A percentile compares a stretch with the other conserved stretches of the same genome.
Evolutionary conservation across 1,140 invertebrate genomes (phyloP).

Genomic region (Coelopa frigida): DNA sequence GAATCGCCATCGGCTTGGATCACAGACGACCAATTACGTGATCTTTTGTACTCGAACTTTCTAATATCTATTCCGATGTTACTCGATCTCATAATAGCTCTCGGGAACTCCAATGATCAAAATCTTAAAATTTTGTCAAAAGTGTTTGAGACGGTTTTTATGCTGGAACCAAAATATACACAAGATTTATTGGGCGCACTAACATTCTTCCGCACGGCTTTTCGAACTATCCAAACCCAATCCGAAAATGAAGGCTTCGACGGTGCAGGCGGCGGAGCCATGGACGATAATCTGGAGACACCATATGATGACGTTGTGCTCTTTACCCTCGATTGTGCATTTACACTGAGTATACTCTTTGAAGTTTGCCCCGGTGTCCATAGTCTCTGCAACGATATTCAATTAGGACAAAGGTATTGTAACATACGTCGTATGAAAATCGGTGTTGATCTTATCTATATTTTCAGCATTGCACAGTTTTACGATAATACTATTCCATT

Average conservation of each 20-base stretch:
- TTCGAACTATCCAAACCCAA: constrained; percentile 37
- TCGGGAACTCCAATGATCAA: constrained; percentile 51
- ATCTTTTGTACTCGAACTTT: constrained; percentile 71
- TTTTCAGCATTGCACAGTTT: constrained; percentile 53
- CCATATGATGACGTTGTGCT: constrained; percentile 62
- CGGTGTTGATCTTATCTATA: not conserved
- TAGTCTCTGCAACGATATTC: constrained; percentile 22
- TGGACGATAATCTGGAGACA: constrained; percentile 28
- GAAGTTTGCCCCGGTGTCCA: constrained; percentile 53
- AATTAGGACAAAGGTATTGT: constrained; percentile 31
- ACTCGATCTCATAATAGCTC: constrained; percentile 68
- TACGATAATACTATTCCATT: constrained; percentile 58
- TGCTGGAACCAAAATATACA: constrained; percentile 61
- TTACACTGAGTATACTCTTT: constrained; percentile 59
- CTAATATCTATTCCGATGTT: constrained; percentile 75
- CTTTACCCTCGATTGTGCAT: constrained; percentile 61
- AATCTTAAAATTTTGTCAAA: constrained; percentile 55
- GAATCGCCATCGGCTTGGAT: constrained; percentile 67
- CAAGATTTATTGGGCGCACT: constrained; percentile 57
- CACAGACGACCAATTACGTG: constrained; percentile 54
- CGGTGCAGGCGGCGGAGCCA: constrained; percentile 28
- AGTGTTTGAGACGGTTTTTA: constrained; percentile 61
- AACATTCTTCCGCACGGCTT: constrained; percentile 46
- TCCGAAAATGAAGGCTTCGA: constrained; percentile 38
- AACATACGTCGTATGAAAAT: no score